These are phyloP conservation scores for Bubo scandiacus DNA, from an alignment of 2,113 vertebrate genomes.

Conservation along the genomic window DNA sequence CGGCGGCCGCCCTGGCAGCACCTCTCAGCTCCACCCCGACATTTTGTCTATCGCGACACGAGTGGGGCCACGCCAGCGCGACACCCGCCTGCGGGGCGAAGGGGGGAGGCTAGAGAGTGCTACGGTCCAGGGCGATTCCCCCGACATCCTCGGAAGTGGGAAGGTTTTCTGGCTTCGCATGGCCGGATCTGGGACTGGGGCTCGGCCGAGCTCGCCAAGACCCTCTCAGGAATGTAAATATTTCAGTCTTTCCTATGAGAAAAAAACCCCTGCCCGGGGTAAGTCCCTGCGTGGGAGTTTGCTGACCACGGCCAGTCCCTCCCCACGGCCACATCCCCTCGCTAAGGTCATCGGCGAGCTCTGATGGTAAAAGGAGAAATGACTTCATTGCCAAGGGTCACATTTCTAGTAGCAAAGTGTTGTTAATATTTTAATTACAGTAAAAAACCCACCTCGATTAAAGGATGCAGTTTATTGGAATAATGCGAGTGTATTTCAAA, in stretches of 20 bases:
- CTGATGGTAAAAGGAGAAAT: background rate
- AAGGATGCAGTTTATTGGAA: background rate
- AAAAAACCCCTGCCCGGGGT: background rate
- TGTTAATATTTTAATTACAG: constrained; percentile 27
- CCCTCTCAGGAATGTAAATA: background rate
- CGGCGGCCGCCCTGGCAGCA: no score
- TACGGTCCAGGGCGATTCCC: background rate
- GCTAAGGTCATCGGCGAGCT: background rate
- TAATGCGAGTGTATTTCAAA: constrained; percentile 17
- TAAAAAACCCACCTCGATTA: background rate
- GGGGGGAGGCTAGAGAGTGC: no score
- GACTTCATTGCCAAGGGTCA: background rate
- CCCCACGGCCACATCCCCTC: background rate
- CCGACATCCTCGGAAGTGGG: background rate
- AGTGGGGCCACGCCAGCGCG: background rate
- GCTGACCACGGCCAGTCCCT: background rate
- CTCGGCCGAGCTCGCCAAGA: background rate
- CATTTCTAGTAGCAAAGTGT: background rate
- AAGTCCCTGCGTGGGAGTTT: background rate
- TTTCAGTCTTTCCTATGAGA: background rate
- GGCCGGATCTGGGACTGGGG: background rate
- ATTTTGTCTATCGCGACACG: background rate
- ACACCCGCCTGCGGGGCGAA: background rate
- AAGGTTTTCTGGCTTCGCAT: background rate
- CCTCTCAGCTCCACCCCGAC: background rate